Evolutionary conservation across 2,797 vertebrate species (phyloP).

Genomic region (Diglossa cyanea): DNA sequence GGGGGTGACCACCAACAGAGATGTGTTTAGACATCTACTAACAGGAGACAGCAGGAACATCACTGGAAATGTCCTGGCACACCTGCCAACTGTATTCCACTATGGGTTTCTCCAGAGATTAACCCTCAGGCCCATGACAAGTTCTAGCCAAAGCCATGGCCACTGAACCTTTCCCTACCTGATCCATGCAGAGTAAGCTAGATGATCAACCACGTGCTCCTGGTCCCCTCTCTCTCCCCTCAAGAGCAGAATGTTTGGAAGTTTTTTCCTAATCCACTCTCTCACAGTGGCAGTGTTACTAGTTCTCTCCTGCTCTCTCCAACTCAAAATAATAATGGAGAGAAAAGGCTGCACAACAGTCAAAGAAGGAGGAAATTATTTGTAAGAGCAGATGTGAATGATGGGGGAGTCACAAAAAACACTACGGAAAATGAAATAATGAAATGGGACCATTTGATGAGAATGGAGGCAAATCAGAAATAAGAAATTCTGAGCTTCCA

Average conservation of each 20-base stretch:
- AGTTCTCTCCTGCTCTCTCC: not conserved
- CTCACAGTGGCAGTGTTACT: not conserved
- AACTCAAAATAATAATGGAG: not conserved
- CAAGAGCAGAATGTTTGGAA: not conserved
- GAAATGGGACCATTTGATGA: not conserved
- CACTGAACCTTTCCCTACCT: not conserved
- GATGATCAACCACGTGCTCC: not conserved
- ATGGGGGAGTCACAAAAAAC: not conserved
- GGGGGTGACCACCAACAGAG: not conserved
- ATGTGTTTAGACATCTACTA: not conserved
- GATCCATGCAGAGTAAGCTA: not conserved
- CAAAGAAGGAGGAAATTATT: not conserved
- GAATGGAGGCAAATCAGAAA: not conserved
- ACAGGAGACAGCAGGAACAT: not conserved
- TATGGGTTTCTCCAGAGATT: not conserved
- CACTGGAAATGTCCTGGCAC: not conserved
- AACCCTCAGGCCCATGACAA: not conserved
- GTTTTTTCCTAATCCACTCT: not conserved
- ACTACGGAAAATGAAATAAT: not conserved
- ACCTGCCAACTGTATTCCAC: not conserved
- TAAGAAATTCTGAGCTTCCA: not conserved
- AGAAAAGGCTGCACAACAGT: not conserved
- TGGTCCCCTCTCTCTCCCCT: not conserved
- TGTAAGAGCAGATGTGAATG: not conserved
- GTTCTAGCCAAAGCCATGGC: not conserved